A percentile compares a stretch with the other conserved stretches of the same genome.
Evolutionary conservation across 2,888 invertebrate species (phyloP).

Genomic region (Dyspetes luteomarginatus): DNA sequence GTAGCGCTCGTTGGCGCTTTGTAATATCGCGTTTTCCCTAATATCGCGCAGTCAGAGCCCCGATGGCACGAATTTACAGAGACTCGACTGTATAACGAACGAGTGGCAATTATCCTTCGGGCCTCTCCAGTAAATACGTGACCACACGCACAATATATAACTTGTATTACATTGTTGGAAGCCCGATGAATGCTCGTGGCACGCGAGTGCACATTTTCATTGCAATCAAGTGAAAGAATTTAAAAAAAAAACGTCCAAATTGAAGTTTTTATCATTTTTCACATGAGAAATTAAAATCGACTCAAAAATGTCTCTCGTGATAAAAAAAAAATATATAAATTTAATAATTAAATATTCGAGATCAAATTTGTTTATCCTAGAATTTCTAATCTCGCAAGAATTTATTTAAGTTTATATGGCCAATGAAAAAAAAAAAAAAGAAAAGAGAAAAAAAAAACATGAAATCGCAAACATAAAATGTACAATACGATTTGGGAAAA

Average conservation of each 20-base stretch:
- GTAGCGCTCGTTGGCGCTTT: too few relatives aligned
- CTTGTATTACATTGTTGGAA: conserved; percentile 47
- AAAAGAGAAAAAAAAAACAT: background rate
- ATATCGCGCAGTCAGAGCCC: too few relatives aligned
- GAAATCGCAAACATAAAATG: conserved; percentile 1
- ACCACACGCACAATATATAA: conserved; percentile 46
- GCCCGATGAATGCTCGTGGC: conserved; percentile 25
- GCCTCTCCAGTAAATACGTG: conserved; percentile 17
- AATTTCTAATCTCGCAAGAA: conserved; percentile 15
- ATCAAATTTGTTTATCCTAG: too few relatives aligned
- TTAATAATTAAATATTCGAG: too few relatives aligned
- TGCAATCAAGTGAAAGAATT: conserved; percentile 6
- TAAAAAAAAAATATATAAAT: too few relatives aligned
- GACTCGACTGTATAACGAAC: conserved; percentile 58
- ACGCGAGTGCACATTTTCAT: conserved; percentile 34
- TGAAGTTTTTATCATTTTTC: too few relatives aligned
- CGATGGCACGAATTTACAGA: too few relatives aligned
- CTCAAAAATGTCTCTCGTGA: too few relatives aligned
- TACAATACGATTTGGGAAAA: background rate
- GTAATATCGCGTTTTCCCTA: too few relatives aligned
- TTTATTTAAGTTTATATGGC: background rate
- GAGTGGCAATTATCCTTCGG: conserved; percentile 48
- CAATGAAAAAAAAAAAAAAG: background rate
- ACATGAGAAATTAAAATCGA: too few relatives aligned
- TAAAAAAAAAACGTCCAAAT: background rate